phyloP scores from a whole-genome alignment of 2,888 invertebrate genomes.

The Tholera decimalis region DNA sequence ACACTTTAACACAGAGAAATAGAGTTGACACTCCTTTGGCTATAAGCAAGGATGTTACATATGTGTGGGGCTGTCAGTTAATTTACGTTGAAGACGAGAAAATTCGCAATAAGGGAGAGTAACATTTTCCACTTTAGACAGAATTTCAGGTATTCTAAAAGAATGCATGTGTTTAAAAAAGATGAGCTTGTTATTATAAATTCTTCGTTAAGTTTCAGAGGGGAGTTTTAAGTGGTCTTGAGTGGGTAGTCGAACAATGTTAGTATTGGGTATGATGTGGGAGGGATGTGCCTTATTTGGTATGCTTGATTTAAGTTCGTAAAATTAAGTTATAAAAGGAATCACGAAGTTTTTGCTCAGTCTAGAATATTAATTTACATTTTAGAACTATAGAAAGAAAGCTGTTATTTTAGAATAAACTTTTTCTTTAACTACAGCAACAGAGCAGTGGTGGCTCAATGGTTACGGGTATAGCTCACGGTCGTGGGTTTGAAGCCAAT shows the following conservation, averaged over 20 bases:
- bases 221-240: conserved; percentile 31
- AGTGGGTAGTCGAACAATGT: conserved; percentile 39
- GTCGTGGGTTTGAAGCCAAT: too few relatives aligned
- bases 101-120: conserved; percentile 71
- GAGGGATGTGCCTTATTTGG: conserved; percentile 3
- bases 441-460: too few relatives aligned
- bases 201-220: conserved; percentile 51
- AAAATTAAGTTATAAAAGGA: not conserved
- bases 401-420: not conserved
- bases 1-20: conserved; percentile 30
- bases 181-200: conserved; percentile 53
- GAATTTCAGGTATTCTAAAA: conserved; percentile 62
- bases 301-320: conserved; percentile 11
- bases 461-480: too few relatives aligned
- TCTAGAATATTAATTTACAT: not conserved
- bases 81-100: conserved; percentile 70
- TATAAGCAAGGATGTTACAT: conserved; percentile 17
- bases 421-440: not conserved
- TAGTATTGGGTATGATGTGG: conserved; percentile 8
- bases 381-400: not conserved
- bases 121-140: conserved; percentile 63
- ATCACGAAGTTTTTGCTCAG: not conserved
- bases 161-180: conserved; percentile 37
- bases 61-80: conserved; percentile 61
- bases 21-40: conserved; percentile 65